Evolutionary conservation across 2,113 vertebrate species (phyloP), one percentile per base, ranked within the genome.

Genomic region (Chaetorhynchus papuensis): DNA sequence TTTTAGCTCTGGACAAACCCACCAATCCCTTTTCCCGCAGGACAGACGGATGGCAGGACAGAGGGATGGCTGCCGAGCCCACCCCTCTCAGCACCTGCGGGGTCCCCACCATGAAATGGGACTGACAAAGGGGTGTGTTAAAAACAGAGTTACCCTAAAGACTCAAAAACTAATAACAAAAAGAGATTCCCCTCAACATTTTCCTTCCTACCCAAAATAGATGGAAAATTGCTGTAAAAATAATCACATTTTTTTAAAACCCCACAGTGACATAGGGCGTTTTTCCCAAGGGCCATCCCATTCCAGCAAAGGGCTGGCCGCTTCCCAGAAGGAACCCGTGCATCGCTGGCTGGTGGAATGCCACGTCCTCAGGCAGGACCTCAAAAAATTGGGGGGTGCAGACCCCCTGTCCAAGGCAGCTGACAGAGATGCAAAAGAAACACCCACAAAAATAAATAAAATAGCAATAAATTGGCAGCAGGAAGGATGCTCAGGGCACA

Each of bases 191-290:
- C 90, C 69, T 92, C 23, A 0, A 83, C 82, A 81, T 93, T 89
- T 88, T 81, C 94, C 76, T 89, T 64, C 83, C 87, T 77, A 85
- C 74, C 44, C 54, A 94, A 94, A 94, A 95, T 78, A 96, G 85
- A 94, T 70, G 89, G 91, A 96, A 96, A 96, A 96, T 88, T 75
- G 84, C 88, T 94, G 91, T 85, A 94, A 92, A 94, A 96, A 95
- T 84, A 96, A 93, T 93, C 10, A 5, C 11, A 3, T 79, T 91
- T 92, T 91, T 93, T 95, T 78, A 82, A 89, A 96, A 91, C 39
- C 53, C 90, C 75, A 27, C 53, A 88, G 95, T 4, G 14, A 87
- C 74, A 81, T 49, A 35, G 83, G 69, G 83, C 21, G 1, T 91
- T 96, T 94, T 93, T 94, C 93, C 93, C 94, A 97, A 68, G 56